A percentile compares a stretch with the other conserved stretches of the same genome.
phyloP scores from a whole-genome alignment of 2,888 invertebrate species.

The Branchipolynoe longqiensis region DNA sequence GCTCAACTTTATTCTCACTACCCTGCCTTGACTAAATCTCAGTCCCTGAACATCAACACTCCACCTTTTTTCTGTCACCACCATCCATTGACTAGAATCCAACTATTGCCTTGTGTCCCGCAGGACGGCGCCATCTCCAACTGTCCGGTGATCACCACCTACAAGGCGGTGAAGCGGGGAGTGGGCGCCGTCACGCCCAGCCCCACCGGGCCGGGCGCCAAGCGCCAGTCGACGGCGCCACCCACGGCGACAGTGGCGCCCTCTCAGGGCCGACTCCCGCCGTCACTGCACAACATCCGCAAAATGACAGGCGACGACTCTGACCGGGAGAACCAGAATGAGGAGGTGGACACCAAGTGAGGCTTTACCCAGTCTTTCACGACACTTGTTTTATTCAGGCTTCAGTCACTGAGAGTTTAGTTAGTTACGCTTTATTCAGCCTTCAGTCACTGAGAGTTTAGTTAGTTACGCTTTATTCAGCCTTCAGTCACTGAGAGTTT shows the following conservation, averaged over 20 bases:
- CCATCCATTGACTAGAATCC: no score
- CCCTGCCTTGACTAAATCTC: no score
- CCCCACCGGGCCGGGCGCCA: not conserved
- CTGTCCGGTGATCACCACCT: slow-evolving; percentile 79
- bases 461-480: no score
- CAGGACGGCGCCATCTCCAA: slow-evolving; percentile 75
- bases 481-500: no score
- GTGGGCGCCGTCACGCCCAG: slow-evolving; percentile 39
- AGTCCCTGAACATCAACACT: no score
- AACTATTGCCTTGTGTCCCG: not conserved
- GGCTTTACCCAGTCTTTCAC: not conserved
- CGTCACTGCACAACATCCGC: slow-evolving; percentile 68
- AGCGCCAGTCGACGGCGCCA: slow-evolving; percentile 41
- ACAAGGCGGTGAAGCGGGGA: slow-evolving; percentile 73
- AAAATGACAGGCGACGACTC: slow-evolving; percentile 65
- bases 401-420: no score
- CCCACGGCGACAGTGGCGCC: slow-evolving; percentile 49
- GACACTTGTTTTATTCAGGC: no score
- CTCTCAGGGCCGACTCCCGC: slow-evolving; percentile 63
- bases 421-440: no score
- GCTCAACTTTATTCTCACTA: no score
- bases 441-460: no score
- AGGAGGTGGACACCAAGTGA: slow-evolving; percentile 7
- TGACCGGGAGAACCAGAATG: slow-evolving; percentile 39
- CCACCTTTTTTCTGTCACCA: no score